A percentile compares a stretch with the other conserved stretches of the same genome.
Conservation (phyloP, 2,888 invertebrate genomes). For the Lamellibrachia columna region DNA sequence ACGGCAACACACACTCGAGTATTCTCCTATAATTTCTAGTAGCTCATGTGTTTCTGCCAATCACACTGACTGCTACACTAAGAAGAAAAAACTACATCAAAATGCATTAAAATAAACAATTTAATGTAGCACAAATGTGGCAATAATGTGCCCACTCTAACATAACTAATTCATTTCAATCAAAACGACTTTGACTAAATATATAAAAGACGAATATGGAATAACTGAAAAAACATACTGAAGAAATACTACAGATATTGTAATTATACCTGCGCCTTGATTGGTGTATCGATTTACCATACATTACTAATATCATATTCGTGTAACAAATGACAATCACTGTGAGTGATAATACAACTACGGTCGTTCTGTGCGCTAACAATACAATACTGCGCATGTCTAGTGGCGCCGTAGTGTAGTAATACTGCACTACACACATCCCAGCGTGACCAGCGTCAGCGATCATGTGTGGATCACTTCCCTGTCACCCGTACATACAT, state of each 20-base stretch:
- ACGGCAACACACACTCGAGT: neutral
- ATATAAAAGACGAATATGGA: neutral
- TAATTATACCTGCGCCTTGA: neutral
- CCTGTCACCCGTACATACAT: neutral
- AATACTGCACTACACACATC: constrained; percentile 13
- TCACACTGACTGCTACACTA: no score
- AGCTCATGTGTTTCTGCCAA: neutral
- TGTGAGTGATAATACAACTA: neutral
- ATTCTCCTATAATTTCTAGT: neutral
- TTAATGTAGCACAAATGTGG: no score
- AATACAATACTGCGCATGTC: neutral
- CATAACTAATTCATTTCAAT: no score
- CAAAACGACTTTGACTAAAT: no score
- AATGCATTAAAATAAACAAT: no score
- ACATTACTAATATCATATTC: neutral
- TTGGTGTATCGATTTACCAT: neutral
- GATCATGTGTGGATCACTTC: neutral
- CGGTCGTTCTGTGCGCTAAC: neutral
- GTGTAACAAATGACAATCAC: neutral
- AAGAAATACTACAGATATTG: neutral
- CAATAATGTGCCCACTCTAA: no score
- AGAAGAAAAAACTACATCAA: no score
- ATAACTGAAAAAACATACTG: neutral
- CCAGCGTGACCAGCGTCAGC: neutral
- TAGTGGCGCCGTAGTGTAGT: neutral